phyloP scores from a whole-genome alignment of 2,888 invertebrate genomes.

The Dinocampus coccinellae region DNA sequence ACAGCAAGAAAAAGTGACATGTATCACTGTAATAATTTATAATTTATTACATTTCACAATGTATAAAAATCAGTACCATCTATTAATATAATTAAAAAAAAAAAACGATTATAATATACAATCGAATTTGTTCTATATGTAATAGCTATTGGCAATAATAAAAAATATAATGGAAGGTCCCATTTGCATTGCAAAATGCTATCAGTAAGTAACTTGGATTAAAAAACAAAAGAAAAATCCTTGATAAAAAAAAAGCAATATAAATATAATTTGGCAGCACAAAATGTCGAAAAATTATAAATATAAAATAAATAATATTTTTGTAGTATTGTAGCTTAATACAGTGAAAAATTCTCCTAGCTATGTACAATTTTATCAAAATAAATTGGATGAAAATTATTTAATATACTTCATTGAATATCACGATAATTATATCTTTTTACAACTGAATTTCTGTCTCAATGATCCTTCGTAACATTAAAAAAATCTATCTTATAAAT shows the following conservation, averaged over 20 bases:
- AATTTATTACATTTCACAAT: conserved; percentile 34
- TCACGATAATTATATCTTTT: not conserved
- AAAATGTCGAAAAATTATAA: not conserved
- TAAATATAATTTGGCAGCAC: conserved; percentile 15
- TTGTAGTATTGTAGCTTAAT: not conserved
- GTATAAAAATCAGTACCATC: conserved; percentile 44
- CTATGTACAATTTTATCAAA: conserved; percentile 14
- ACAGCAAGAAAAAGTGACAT: not conserved
- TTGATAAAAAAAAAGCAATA: not conserved
- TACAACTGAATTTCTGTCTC: not conserved
- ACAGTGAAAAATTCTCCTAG: not conserved
- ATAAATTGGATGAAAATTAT: not conserved
- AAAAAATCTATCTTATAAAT: not conserved
- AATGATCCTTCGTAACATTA: not conserved
- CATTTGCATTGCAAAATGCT: not conserved
- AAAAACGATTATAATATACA: conserved; percentile 51
- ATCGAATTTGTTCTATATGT: conserved; percentile 39
- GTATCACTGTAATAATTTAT: conserved; percentile 1
- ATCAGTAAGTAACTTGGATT: not conserved
- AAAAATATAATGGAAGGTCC: conserved; percentile 4
- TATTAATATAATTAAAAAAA: conserved; percentile 44
- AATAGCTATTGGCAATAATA: conserved; percentile 14
- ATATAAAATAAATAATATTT: not conserved
- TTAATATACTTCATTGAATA: not conserved
- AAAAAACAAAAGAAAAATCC: not conserved